phyloP scores from a whole-genome alignment of 2,888 invertebrate species.

The Andrena dorsata region DNA sequence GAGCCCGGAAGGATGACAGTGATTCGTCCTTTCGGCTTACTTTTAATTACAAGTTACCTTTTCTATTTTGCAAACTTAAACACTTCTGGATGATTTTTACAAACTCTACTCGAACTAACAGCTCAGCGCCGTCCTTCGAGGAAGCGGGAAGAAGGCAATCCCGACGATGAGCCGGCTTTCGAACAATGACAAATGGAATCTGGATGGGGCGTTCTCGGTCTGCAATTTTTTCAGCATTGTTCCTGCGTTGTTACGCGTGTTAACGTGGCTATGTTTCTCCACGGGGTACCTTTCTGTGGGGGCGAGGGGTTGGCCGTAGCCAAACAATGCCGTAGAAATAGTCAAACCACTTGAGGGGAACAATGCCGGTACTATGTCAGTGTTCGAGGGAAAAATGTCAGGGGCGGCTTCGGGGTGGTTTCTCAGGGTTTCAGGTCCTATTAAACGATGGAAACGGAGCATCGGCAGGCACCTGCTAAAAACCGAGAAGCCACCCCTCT shows the following conservation, averaged over 20 bases:
- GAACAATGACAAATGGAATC: constrained; percentile 46
- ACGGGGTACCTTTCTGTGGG: constrained; percentile 37
- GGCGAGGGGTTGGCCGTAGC: constrained; percentile 38
- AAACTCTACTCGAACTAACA: background rate
- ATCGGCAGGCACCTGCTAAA: constrained; percentile 73
- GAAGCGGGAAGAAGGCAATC: background rate
- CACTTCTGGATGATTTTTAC: constrained; percentile 3
- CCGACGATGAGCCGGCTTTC: constrained; percentile 27
- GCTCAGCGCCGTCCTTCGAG: background rate
- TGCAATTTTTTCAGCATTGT: constrained; percentile 68
- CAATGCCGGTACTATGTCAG: constrained; percentile 64
- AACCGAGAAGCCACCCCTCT: constrained; percentile 59
- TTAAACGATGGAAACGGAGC: constrained; percentile 72
- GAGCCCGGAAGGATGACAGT: too few species aligned
- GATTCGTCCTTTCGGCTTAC: background rate
- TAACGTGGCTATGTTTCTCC: constrained; percentile 58
- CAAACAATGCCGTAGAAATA: constrained; percentile 75
- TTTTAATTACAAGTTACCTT: background rate
- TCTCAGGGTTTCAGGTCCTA: constrained; percentile 46
- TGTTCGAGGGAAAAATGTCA: constrained; percentile 45
- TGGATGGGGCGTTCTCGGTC: constrained; percentile 19
- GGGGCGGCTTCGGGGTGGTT: constrained; percentile 45
- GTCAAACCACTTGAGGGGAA: constrained; percentile 77
- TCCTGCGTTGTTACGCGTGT: constrained; percentile 64
- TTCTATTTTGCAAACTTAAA: background rate